Percentiles rank a stretch among this genome's conserved stretches.
Evolutionary conservation across 2,113 vertebrate species (phyloP).

Genomic region (Crotalus viridis): DNA sequence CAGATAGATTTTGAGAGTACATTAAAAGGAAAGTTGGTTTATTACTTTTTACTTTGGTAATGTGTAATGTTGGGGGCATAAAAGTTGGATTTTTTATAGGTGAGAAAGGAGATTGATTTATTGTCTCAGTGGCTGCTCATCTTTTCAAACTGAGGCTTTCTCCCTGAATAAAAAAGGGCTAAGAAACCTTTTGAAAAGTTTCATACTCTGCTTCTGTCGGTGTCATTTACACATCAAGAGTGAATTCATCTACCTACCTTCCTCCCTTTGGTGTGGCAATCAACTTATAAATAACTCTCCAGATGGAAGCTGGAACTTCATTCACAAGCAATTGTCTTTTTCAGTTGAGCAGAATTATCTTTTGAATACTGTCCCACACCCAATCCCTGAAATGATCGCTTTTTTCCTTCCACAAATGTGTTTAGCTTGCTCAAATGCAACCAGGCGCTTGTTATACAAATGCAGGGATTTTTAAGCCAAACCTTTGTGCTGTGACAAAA

Average conservation of each 20-base stretch:
- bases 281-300: background rate
- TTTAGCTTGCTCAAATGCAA: constrained; percentile 6
- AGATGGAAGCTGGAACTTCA: background rate
- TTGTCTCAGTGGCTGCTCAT: background rate
- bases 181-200: background rate
- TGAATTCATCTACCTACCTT: background rate
- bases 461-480: constrained; percentile 71
- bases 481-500: constrained; percentile 22
- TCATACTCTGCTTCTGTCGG: background rate
- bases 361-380: background rate
- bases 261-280: background rate
- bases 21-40: background rate
- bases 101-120: background rate
- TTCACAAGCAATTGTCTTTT: constrained; percentile 1
- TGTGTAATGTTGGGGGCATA: background rate
- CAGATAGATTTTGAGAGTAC: background rate
- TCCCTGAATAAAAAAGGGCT: background rate
- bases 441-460: constrained; percentile 69
- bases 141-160: background rate
- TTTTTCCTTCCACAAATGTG: background rate
- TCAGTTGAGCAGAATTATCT: constrained; percentile 27
- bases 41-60: background rate
- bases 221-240: background rate
- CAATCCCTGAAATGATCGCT: background rate
- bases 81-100: background rate